Conservation (phyloP, 2,888 invertebrate species). For the Drosophila sordidula region DNA sequence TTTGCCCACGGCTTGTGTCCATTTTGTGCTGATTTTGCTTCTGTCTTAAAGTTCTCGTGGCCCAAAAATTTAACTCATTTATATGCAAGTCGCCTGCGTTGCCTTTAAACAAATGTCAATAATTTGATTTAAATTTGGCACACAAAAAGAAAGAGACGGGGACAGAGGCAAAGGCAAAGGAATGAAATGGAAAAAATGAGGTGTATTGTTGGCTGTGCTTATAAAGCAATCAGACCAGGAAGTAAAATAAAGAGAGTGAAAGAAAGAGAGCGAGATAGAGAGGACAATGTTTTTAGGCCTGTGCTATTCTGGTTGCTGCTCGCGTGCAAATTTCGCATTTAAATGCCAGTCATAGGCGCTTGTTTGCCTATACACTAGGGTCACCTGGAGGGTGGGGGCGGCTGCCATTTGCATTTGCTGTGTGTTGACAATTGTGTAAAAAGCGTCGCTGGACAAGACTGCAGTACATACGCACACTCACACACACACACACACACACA, state of each 20-base stretch:
- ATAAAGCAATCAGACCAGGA: conserved; percentile 64
- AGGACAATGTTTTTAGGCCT: conserved; percentile 14
- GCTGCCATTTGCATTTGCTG: conserved; percentile 63
- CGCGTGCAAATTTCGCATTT: conserved; percentile 80
- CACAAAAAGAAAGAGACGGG: conserved; percentile 23
- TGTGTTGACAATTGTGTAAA: conserved; percentile 77
- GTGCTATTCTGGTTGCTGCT: conserved; percentile 63
- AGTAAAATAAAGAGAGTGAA: conserved; percentile 1
- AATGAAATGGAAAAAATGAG: conserved; percentile 22
- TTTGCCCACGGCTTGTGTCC: conserved; percentile 53
- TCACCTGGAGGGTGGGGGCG: conserved; percentile 3
- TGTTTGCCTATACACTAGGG: conserved; percentile 64
- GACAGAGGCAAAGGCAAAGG: background rate
- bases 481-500: conserved; percentile 6
- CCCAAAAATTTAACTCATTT: conserved; percentile 67
- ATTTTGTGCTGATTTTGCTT: conserved; percentile 74
- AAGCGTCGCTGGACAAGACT: conserved; percentile 63
- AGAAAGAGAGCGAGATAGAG: conserved; percentile 2
- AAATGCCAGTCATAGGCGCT: conserved; percentile 76
- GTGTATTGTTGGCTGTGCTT: conserved; percentile 52
- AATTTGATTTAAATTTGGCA: conserved; percentile 80
- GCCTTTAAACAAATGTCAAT: conserved; percentile 79
- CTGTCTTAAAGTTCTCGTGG: conserved; percentile 50
- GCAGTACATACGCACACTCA: conserved; percentile 36
- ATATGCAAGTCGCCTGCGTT: conserved; percentile 68